A percentile compares a stretch with the other conserved stretches of the same genome.
Evolutionary conservation across 2,797 vertebrate species (phyloP).

Genomic region (Picus viridis): DNA sequence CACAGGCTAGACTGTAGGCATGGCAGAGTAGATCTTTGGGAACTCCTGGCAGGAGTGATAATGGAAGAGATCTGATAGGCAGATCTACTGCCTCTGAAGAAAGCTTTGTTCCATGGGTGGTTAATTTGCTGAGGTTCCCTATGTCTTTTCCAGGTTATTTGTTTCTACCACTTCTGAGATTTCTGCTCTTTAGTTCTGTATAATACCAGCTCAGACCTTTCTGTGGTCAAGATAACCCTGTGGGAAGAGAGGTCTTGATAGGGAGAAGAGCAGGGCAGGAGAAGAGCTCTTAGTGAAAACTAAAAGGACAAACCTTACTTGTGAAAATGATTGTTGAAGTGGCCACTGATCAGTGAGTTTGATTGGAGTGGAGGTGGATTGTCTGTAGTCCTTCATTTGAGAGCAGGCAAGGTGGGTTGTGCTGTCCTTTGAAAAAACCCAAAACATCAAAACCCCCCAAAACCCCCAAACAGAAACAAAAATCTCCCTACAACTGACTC

Average conservation of each 20-base stretch:
- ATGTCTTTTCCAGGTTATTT: background rate
- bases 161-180: background rate
- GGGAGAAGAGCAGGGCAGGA: background rate
- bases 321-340: background rate
- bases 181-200: background rate
- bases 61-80: background rate
- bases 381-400: background rate
- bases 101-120: background rate
- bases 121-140: slow-evolving; percentile 9
- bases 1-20: background rate
- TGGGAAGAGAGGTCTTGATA: background rate
- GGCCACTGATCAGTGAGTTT: background rate
- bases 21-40: background rate
- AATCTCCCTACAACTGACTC: background rate
- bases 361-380: background rate
- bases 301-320: background rate
- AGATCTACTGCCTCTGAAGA: background rate
- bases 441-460: too few species aligned
- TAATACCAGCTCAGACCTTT: background rate
- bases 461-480: background rate
- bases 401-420: background rate
- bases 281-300: background rate
- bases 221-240: background rate
- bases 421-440: background rate
- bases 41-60: background rate